Evolutionary conservation across 1,140 invertebrate genomes (phyloP), one percentile per base, ranked within the genome.

Genomic region (Gonatopus flavifemur): DNA sequence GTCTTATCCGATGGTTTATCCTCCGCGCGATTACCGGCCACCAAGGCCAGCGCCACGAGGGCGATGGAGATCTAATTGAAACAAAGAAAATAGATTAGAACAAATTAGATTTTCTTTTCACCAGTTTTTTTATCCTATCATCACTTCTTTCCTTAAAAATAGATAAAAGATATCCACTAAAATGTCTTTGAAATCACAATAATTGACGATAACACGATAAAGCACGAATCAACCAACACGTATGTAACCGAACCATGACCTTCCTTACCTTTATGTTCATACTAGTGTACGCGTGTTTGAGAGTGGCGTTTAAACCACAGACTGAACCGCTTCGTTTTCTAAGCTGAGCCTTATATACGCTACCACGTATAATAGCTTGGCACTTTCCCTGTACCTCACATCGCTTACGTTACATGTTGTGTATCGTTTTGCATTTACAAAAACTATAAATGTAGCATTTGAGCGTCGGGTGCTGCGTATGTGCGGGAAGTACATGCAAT

Each of bases 261-360:
- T n/a, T n/a, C n/a, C 64, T 76, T 64, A 75, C 72, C 71, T 74
- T 72, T 49, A 69, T 67, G 58, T 76, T 70, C 71, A 75, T 76
- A 62, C 58, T 70, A 40, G 59, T 65, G 56, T 67, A 66, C 59
- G 58, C 62, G 66, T 69, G 62, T 71, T 59, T 67, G 64, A 67
- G 55, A 59, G 67, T 74, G 72, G 71, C 62, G 66, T 61, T 68
- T 61, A 64, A 75, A 70, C 64, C 66, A 77, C 74, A 67, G 64
- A 76, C 74, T 76, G 74, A 74, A 75, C 69, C 71, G 59, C 64
- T 66, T 59, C 62, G 66, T 72, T 72, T 72, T 74, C 71, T 71
- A 72, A 57, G 38, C 59, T 52, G 59, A 63, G 67, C 59, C 64
- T 76, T 77, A 74, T 77, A 77, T 77, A 77, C 67, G 53, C 59